Evolutionary conservation across 2,113 vertebrate genomes (phyloP).

Genomic region (Cygnus buccinator): DNA sequence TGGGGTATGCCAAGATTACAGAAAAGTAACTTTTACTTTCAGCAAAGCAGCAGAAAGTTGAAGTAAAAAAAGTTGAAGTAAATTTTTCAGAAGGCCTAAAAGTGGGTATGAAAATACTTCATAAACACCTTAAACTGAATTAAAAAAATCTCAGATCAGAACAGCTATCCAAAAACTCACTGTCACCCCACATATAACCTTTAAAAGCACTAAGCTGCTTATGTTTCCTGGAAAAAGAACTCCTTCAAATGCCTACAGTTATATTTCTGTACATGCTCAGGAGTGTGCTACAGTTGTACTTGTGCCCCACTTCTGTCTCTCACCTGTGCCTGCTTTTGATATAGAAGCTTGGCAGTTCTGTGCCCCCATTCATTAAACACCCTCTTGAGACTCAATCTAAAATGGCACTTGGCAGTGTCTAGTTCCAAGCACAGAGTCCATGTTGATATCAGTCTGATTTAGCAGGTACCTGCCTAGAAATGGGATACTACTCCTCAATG

Average conservation of each 20-base stretch:
- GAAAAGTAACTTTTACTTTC: not conserved
- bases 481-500: not conserved
- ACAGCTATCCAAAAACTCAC: not conserved
- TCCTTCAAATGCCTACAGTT: not conserved
- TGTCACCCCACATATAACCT: not conserved
- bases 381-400: not conserved
- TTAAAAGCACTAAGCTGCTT: not conserved
- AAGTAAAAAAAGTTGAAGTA: not conserved
- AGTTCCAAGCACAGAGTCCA: not conserved
- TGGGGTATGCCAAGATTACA: not conserved
- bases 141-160: not conserved
- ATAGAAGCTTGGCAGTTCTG: not conserved
- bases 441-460: not conserved
- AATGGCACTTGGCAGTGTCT: not conserved
- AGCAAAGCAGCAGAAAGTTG: not conserved
- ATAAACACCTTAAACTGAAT: conserved; percentile 5
- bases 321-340: not conserved
- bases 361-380: not conserved
- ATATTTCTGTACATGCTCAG: not conserved
- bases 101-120: conserved; percentile 13
- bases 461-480: not conserved
- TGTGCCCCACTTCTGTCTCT: not conserved
- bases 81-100: not conserved
- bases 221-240: not conserved
- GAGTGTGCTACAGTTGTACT: not conserved